These are phyloP conservation scores for Stichopus chloronotus DNA, from an alignment of 35 echinoderm and acorn worm genomes.

Conservation along the genomic window DNA sequence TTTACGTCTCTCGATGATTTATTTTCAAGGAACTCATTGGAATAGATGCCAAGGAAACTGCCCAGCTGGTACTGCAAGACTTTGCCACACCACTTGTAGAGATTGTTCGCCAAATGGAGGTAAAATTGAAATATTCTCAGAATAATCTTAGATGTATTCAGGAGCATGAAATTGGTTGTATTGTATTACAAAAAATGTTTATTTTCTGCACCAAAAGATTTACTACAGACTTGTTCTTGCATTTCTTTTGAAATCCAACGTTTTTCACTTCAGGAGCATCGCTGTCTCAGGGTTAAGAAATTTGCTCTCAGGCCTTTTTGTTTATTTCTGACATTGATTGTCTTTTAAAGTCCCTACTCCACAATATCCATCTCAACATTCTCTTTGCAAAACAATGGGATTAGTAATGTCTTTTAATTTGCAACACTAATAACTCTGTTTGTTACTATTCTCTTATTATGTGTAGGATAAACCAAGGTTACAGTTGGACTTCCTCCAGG, in stretches of 20 bases:
- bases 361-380: too few relatives aligned
- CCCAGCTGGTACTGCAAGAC: conserved; percentile 83
- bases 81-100: conserved; percentile 80
- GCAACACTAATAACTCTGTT: too few relatives aligned
- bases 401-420: too few relatives aligned
- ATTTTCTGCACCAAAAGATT: neutral
- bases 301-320: too few relatives aligned
- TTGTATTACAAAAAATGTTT: neutral
- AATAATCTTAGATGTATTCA: neutral
- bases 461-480: conserved; percentile 63
- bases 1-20: neutral
- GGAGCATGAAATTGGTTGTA: neutral
- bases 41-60: conserved; percentile 88
- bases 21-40: conserved; percentile 81
- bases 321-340: too few relatives aligned
- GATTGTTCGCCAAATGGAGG: conserved; percentile 78
- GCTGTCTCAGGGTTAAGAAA: too few relatives aligned
- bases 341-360: too few relatives aligned
- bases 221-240: neutral
- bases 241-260: too few relatives aligned
- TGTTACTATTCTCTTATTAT: too few relatives aligned
- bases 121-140: neutral
- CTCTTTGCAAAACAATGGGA: too few relatives aligned
- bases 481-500: conserved; percentile 89
- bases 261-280: too few relatives aligned